Evolutionary conservation across 2,797 vertebrate genomes (phyloP), one percentile per base, ranked within the genome.

Genomic region (Coilia nasus): DNA sequence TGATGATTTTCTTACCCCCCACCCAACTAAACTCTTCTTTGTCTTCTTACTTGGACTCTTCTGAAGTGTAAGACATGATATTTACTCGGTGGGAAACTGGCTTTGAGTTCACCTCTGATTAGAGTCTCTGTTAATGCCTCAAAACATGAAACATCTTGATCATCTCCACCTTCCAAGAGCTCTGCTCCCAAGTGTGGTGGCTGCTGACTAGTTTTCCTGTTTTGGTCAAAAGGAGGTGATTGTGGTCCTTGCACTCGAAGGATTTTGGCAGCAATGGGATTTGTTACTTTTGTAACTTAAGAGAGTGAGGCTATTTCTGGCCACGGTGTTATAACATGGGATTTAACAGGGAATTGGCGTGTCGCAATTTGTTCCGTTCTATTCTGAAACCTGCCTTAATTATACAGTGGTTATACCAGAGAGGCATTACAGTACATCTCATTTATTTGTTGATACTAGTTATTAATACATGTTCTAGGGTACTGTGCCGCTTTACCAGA

Each of bases 301-400:
- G 31, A 6, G 28, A 31, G 62, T 67, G 17, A 21, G 10, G 62
- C 64, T 71, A 31, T 71, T 71, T 71, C 2, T 31, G 12, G 28
- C 25, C 64, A 71, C 15, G 64, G 64, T 71, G 64, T 71, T 71
- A 71, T 28, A 71, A 71, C 64, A 71, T 31, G 28, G 64, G 64
- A 71, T 31, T 71, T 71, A 71, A 28, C 23, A 62, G 23, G 62
- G 62, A 10, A 71, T 71, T 35, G 15, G 14, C 25, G 14, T 71
- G 15, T 31, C 64, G 31, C 64, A 31, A 15, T 35, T 31, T 71
- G 25, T 31, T 71, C 14, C 31, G 62, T 56, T 56, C 54, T 41
- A 41, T 41, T 62, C 60, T 23, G 25, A 31, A 71, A 41, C 35
- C 35, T 41, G 28, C 31, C 11, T 71, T 71, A 71, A 28, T 35